A percentile compares a stretch with the other conserved stretches of the same genome.
Evolutionary conservation across 2,113 vertebrate species (phyloP).

Genomic region (Gymnarchus niloticus): DNA sequence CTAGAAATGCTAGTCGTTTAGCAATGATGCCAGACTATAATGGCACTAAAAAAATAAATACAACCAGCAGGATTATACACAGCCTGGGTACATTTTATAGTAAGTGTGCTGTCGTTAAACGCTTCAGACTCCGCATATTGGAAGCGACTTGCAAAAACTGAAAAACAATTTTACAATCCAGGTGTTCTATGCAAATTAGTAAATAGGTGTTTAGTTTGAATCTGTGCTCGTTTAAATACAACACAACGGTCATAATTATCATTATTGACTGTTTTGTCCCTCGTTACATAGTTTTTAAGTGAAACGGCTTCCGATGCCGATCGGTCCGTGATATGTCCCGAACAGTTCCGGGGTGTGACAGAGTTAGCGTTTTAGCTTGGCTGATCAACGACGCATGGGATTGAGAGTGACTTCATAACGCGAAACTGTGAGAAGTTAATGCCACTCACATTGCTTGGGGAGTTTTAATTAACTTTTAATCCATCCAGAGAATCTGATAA

Average conservation of each 20-base stretch:
- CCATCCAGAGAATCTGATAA: conserved; percentile 47
- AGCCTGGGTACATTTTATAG: conserved; percentile 10
- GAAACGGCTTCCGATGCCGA: no score
- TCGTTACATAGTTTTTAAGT: no score
- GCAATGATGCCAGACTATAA: neutral
- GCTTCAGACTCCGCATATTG: neutral
- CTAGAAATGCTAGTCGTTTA: neutral
- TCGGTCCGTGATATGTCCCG: neutral
- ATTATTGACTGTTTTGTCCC: no score
- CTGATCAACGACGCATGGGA: neutral
- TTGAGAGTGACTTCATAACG: neutral
- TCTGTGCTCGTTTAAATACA: neutral
- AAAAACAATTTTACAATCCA: neutral
- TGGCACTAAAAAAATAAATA: conserved; percentile 7
- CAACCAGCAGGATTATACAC: conserved; percentile 6
- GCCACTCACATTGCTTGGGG: no score
- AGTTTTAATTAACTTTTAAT: conserved; percentile 54
- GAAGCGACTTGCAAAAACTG: neutral
- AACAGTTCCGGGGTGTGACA: no score
- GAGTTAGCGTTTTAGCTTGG: no score
- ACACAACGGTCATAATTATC: no score
- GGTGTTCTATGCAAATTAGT: neutral
- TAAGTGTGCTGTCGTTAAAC: conserved; percentile 10
- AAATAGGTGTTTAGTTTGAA: neutral
- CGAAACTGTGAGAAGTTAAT: neutral